Conservation (phyloP, 2,113 vertebrate species). For the Microcebus ravelobensis region DNA sequence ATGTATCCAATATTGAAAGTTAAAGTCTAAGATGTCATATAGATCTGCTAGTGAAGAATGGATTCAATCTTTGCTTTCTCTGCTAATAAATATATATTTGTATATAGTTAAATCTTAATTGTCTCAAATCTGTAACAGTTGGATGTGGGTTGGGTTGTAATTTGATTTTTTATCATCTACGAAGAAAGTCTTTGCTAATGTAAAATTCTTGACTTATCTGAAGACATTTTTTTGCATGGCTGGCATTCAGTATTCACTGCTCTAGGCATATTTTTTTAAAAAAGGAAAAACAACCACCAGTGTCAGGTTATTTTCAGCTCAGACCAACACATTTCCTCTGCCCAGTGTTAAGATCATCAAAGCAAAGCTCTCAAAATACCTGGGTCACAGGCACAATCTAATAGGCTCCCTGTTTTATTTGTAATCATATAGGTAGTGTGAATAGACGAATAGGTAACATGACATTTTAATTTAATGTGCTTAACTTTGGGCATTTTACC, state of each 20-base stretch:
- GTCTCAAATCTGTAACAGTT: neutral
- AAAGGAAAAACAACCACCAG: neutral
- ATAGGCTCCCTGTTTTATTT: neutral
- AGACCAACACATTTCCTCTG: neutral
- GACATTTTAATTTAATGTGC: neutral
- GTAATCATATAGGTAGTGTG: neutral
- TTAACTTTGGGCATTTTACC: neutral
- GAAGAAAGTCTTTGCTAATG: neutral
- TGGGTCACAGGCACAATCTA: neutral
- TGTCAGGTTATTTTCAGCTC: neutral
- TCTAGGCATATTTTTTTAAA: neutral
- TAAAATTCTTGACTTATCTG: conserved; percentile 16
- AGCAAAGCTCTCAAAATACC: neutral
- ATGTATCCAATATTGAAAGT: neutral
- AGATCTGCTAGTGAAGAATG: neutral
- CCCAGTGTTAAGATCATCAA: neutral
- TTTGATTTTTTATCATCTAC: neutral
- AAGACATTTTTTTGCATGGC: neutral
- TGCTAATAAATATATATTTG: neutral
- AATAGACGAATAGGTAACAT: neutral
- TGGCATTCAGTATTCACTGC: neutral
- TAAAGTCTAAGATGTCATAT: neutral
- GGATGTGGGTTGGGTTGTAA: neutral
- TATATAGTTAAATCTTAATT: neutral
- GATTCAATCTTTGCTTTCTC: neutral